Conservation (phyloP, 2,113 vertebrate species). For the Terrapene triunguis region DNA sequence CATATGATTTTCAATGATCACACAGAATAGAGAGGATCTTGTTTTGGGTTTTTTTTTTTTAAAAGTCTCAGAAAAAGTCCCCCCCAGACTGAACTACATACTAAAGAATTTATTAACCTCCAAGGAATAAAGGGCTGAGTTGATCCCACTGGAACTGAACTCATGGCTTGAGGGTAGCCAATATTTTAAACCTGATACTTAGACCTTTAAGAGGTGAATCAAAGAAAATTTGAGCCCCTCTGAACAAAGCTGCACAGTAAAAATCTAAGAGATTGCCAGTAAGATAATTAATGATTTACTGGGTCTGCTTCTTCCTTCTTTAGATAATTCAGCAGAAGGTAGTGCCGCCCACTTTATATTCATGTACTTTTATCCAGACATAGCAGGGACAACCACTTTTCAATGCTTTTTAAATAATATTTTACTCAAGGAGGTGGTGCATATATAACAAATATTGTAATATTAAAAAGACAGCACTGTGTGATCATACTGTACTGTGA, state of each 20-base stretch:
- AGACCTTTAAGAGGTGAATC: conserved; percentile 1
- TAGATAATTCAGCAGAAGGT: background rate
- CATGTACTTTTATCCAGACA: background rate
- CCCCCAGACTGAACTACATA: background rate
- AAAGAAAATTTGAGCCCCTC: conserved; percentile 17
- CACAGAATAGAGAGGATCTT: background rate
- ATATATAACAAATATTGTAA: background rate
- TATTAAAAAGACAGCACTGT: background rate
- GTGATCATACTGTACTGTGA: background rate
- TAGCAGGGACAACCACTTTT: background rate
- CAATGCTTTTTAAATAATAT: background rate
- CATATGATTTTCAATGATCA: conserved; percentile 26
- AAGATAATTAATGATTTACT: background rate
- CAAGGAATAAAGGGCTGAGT: background rate
- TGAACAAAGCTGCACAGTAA: background rate
- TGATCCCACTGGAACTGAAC: background rate
- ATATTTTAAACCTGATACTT: background rate
- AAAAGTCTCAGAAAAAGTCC: conserved; percentile 13
- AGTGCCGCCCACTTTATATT: background rate
- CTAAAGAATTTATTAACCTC: conserved; percentile 16
- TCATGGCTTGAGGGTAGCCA: background rate
- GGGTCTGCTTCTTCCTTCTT: background rate
- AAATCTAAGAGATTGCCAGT: background rate
- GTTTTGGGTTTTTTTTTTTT: background rate
- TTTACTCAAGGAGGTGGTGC: background rate